These are phyloP conservation scores for Heliangelus exortis DNA, from an alignment of 2,797 vertebrate genomes.

Conservation along the genomic window DNA sequence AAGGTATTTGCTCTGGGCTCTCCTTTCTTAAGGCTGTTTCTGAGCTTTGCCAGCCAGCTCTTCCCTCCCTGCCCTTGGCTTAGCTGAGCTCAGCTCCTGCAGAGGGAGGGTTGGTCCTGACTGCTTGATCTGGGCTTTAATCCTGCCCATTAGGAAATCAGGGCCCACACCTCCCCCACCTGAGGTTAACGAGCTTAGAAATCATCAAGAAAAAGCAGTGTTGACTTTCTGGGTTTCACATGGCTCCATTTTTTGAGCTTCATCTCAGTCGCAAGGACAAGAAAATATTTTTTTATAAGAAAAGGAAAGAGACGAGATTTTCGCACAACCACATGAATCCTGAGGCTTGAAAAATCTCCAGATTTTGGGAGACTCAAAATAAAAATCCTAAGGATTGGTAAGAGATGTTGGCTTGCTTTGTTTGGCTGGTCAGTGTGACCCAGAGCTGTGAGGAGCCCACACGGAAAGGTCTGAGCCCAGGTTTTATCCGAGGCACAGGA, in stretches of 20 bases:
- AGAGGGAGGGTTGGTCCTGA: not conserved
- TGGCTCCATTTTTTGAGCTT: conserved; percentile 36
- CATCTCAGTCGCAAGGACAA: conserved; percentile 41
- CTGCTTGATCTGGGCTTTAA: not conserved
- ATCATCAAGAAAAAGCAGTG: not conserved
- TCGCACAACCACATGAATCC: conserved; percentile 10
- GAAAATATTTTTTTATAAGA: conserved; percentile 33
- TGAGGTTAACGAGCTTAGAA: not conserved
- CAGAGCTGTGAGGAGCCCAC: not conserved
- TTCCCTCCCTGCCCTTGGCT: not conserved
- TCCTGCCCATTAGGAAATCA: conserved; percentile 8
- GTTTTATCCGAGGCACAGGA: not conserved
- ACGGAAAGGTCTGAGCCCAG: not conserved
- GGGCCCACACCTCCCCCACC: not conserved
- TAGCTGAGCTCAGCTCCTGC: not conserved
- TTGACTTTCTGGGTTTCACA: conserved; percentile 33
- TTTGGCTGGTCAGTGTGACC: not conserved
- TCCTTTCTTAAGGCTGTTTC: not conserved
- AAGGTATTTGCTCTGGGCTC: conserved; percentile 44
- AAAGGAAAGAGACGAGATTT: conserved; percentile 31
- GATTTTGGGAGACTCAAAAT: not conserved
- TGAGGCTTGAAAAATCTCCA: conserved; percentile 26
- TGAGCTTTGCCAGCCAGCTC: not conserved
- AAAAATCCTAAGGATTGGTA: not conserved
- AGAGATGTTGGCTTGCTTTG: not conserved